These are phyloP conservation scores for Masnerella sp. DNA, from an alignment of 2,888 invertebrate genomes.

Conservation along the genomic window DNA sequence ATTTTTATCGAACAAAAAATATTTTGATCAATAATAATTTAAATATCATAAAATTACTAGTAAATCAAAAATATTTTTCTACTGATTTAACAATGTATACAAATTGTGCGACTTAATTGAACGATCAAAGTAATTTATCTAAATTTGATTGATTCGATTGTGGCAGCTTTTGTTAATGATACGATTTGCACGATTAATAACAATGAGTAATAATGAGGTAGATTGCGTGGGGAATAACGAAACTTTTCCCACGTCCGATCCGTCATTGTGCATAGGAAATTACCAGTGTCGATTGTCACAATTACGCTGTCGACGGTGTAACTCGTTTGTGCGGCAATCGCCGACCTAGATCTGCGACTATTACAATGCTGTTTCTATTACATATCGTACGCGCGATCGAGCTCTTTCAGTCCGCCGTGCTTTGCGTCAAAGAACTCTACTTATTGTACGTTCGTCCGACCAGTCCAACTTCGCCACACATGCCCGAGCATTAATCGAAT, in stretches of 20 bases:
- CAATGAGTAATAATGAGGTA: slow-evolving; percentile 33
- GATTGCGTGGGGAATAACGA: slow-evolving; percentile 2
- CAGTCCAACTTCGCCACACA: slow-evolving; percentile 5
- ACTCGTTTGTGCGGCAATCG: slow-evolving; percentile 54
- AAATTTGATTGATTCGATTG: too few species aligned
- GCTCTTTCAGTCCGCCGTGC: slow-evolving; percentile 36
- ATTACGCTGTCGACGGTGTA: slow-evolving; percentile 53
- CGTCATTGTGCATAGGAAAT: slow-evolving; percentile 52
- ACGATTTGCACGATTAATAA: slow-evolving; percentile 36
- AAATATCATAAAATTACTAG: too few species aligned
- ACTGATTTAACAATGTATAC: too few species aligned
- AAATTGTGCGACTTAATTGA: too few species aligned
- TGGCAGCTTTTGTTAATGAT: too few species aligned
- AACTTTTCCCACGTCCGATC: slow-evolving; percentile 52
- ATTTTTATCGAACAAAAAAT: too few species aligned
- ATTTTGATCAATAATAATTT: too few species aligned
- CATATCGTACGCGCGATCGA: slow-evolving; percentile 58
- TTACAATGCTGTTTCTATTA: slow-evolving; percentile 55
- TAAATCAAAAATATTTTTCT: too few species aligned
- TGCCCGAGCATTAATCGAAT: slow-evolving; percentile 28
- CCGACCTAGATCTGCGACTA: slow-evolving; percentile 56
- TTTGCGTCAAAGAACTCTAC: slow-evolving; percentile 26
- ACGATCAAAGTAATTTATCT: too few species aligned
- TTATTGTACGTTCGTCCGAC: slow-evolving; percentile 28
- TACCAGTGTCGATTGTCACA: slow-evolving; percentile 56